Evolutionary conservation across 2,797 vertebrate species (phyloP).

Genomic region (Cryptoblepharus egeriae): DNA sequence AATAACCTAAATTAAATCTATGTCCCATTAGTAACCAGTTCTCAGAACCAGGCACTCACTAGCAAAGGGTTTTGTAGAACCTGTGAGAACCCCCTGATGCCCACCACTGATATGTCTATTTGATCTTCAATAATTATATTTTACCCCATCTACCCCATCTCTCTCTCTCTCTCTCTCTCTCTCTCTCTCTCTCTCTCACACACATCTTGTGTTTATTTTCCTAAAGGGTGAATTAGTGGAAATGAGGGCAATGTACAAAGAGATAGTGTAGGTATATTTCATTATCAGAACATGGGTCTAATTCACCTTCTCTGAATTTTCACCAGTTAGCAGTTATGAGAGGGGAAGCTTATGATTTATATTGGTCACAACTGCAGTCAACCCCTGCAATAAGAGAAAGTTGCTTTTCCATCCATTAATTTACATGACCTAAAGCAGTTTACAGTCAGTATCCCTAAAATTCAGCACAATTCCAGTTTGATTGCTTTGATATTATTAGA

Average conservation of each 20-base stretch:
- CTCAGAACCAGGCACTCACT: no score
- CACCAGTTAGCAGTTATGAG: not conserved
- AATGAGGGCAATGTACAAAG: not conserved
- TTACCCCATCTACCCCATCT: no score
- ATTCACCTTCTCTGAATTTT: not conserved
- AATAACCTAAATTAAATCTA: no score
- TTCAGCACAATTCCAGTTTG: constrained; percentile 44
- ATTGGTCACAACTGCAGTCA: not conserved
- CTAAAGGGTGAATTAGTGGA: not conserved
- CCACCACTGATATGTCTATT: no score
- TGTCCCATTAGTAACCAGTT: no score
- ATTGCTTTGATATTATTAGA: constrained; percentile 57
- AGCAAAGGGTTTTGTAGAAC: no score
- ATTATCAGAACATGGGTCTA: not conserved
- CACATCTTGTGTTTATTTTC: not conserved
- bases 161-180: no score
- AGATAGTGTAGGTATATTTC: not conserved
- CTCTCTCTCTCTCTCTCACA: not conserved
- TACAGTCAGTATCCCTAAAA: constrained; percentile 53
- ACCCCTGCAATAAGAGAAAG: not conserved
- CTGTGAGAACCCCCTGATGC: no score
- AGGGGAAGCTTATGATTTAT: not conserved
- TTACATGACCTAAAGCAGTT: constrained; percentile 48
- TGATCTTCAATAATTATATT: not conserved
- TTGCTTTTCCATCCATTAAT: constrained; percentile 55